These are phyloP conservation scores for Lasioglossum pauxillum DNA, from an alignment of 2,888 invertebrate genomes.

Conservation along the genomic window DNA sequence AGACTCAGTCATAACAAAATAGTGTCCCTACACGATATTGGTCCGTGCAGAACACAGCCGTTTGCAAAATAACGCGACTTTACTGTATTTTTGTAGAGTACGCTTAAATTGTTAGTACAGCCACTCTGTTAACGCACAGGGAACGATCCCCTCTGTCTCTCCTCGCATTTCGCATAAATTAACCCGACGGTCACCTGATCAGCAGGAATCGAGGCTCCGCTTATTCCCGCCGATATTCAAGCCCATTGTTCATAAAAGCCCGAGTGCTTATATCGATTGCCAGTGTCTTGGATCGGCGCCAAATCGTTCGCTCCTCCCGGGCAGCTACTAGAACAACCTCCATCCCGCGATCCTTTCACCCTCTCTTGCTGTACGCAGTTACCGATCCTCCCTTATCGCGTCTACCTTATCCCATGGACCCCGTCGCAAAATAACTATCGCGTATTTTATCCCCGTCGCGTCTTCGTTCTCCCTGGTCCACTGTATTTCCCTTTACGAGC, in stretches of 20 bases:
- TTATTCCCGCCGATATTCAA: conserved; percentile 69
- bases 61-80: too few species aligned
- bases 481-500: neutral
- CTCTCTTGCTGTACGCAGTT: neutral
- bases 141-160: neutral
- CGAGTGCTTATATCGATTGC: conserved; percentile 77
- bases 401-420: neutral
- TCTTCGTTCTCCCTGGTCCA: neutral
- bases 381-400: conserved; percentile 12
- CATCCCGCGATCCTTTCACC: conserved; percentile 39
- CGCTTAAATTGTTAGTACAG: neutral
- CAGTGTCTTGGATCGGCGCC: conserved; percentile 77
- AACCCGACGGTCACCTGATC: conserved; percentile 28
- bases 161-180: conserved; percentile 45
- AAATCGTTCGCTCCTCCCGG: conserved; percentile 63
- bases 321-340: conserved; percentile 37
- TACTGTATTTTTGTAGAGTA: too few species aligned
- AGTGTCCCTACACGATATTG: too few species aligned
- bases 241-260: conserved; percentile 60
- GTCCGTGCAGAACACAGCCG: too few species aligned
- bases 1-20: too few species aligned
- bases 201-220: conserved; percentile 63
- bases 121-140: neutral
- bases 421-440: conserved; percentile 11
- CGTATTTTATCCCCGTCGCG: neutral